Conservation (phyloP, 2,797 vertebrate genomes). For the Podarcis siculus region DNA sequence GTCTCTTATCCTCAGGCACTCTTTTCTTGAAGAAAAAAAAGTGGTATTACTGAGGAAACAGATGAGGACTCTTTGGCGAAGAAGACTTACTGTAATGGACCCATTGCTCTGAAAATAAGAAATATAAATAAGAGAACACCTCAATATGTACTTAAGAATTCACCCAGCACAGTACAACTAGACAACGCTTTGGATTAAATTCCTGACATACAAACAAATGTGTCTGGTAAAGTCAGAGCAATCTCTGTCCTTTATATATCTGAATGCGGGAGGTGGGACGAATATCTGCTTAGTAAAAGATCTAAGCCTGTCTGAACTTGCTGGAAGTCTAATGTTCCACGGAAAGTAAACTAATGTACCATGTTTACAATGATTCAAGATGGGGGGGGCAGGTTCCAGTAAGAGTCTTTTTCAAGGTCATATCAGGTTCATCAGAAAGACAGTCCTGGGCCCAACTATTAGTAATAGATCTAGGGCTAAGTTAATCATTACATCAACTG, state of each 20-base stretch:
- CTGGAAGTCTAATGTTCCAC: conserved; percentile 39
- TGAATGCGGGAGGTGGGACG: conserved; percentile 41
- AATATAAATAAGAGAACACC: conserved; percentile 19
- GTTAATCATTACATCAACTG: neutral
- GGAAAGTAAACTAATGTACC: conserved; percentile 50
- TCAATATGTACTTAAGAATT: neutral
- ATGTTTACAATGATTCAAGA: conserved; percentile 48
- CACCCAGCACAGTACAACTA: conserved; percentile 41
- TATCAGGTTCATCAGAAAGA: conserved; percentile 49
- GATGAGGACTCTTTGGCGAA: neutral
- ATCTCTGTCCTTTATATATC: conserved; percentile 43
- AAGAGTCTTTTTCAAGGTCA: conserved; percentile 59
- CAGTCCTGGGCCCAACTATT: conserved; percentile 10
- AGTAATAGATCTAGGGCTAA: neutral
- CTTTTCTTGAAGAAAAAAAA: neutral
- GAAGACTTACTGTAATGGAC: conserved; percentile 6
- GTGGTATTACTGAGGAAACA: neutral
- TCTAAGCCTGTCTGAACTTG: conserved; percentile 59
- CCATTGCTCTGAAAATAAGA: conserved; percentile 18
- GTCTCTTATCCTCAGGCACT: neutral
- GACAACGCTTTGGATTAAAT: conserved; percentile 19
- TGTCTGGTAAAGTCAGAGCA: conserved; percentile 57
- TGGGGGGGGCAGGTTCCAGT: conserved; percentile 23
- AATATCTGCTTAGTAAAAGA: conserved; percentile 30
- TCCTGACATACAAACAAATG: neutral